Conservation (phyloP, 2,888 invertebrate genomes). For the Drosophila lacicola region DNA sequence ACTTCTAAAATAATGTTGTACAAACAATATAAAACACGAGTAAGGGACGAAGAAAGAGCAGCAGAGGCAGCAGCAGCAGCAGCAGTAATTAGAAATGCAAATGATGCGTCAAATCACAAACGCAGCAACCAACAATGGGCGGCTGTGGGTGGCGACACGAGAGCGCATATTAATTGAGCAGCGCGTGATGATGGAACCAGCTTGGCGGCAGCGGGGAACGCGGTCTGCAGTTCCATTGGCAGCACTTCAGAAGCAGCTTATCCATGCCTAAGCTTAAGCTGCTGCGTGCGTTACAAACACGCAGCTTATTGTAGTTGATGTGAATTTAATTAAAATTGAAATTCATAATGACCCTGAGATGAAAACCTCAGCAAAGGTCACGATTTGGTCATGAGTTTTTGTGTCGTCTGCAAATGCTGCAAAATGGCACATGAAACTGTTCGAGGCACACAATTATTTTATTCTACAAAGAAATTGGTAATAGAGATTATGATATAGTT, state of each 20-base stretch:
- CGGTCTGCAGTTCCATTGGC: not conserved
- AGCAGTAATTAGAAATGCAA: conserved; percentile 72
- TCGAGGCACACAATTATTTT: not conserved
- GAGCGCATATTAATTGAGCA: conserved; percentile 50
- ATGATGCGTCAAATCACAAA: conserved; percentile 54
- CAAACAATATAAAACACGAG: conserved; percentile 35
- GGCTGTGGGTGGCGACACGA: conserved; percentile 25
- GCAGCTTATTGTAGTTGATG: conserved; percentile 35
- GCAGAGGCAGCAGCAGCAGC: conserved; percentile 3
- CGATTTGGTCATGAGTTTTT: conserved; percentile 3
- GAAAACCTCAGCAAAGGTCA: conserved; percentile 24
- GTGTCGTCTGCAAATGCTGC: conserved; percentile 5
- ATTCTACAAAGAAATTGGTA: too few species aligned
- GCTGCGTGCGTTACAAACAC: conserved; percentile 31
- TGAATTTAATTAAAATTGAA: conserved; percentile 53
- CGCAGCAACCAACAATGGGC: conserved; percentile 22
- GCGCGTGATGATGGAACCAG: conserved; percentile 35
- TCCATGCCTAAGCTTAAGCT: conserved; percentile 20
- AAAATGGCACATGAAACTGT: not conserved
- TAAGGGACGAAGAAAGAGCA: conserved; percentile 1
- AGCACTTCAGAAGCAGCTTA: conserved; percentile 42
- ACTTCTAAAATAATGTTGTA: conserved; percentile 30
- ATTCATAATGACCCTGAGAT: conserved; percentile 14
- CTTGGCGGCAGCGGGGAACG: not conserved
- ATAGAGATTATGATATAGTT: too few species aligned